Evolutionary conservation across 2,888 invertebrate genomes (phyloP), one percentile per base, ranked within the genome.

Genomic region (Diarsia dahlii): DNA sequence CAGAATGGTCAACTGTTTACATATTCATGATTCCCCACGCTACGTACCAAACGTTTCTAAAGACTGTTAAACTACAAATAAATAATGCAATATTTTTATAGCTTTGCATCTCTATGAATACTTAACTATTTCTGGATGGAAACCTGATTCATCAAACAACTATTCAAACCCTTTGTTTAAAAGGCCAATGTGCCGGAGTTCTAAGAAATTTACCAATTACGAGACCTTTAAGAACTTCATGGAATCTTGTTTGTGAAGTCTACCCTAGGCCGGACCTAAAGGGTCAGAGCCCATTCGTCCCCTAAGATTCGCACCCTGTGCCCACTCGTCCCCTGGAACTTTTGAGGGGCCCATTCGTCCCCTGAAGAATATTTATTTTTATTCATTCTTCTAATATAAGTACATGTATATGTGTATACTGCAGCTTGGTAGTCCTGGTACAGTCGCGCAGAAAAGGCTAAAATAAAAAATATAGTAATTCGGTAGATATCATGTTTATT

Each of bases 1-100:
- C 71, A 60, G 39, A 74, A 76, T 79, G 68, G 66, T 63, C 54
- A 78, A 67, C 74, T 63, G 71, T 64, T 82, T 74, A 74, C 74
- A 76, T 78, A 76, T 84, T 82, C 71, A 71, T 71, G 64, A 74
- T 52, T 62, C 46, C 20, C 81, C 20, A 66, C 50, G 58, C 23
- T 58, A 48, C 50, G 39, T 60, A 64, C 39, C 9, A 46, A 78
- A 60, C 15, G 52, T 72, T 48, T n/a, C 39, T 56, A 63, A 62
- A 68, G 58, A n/a, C n/a, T 56, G 45, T n/a, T 72, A 62, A 46
- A 50, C 76, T 75, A 15, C 15, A 69, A 54, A 72, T 69, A 72
- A 71, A 73, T 60, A 79, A 70, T 54, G 34, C 66, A 54, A 18
- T 28, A 48, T 13, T 67, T 65, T 52, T n/a, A 48, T 60, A 58